phyloP scores from a whole-genome alignment of 2,888 invertebrate species.

The Ormyrus labotus region DNA sequence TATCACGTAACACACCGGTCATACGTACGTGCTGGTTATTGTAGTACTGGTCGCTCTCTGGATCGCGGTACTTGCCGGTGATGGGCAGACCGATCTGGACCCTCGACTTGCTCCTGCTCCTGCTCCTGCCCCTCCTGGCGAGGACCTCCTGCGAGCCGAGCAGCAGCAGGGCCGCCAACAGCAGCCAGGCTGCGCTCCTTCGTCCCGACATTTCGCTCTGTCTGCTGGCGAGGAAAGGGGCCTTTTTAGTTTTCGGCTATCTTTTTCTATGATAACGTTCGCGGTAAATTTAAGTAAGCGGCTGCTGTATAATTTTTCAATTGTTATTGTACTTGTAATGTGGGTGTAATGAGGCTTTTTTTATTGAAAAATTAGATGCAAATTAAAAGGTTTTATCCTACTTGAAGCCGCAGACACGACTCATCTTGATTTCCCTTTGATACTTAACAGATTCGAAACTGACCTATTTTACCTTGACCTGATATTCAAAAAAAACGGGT shows the following conservation, averaged over 20 bases:
- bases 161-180: slow-evolving; percentile 70
- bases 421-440: neutral
- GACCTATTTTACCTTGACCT: too few species aligned
- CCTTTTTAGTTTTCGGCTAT: too few species aligned
- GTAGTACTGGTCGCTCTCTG: slow-evolving; percentile 93
- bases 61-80: slow-evolving; percentile 92
- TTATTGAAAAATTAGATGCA: too few species aligned
- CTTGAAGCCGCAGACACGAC: too few species aligned
- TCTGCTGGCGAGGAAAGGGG: neutral
- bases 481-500: too few species aligned
- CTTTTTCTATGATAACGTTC: too few species aligned
- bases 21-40: slow-evolving; percentile 89
- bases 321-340: too few species aligned
- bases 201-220: slow-evolving; percentile 62
- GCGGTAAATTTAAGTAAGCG: too few species aligned
- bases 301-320: too few species aligned
- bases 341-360: neutral
- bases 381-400: too few species aligned
- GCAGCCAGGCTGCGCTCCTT: slow-evolving; percentile 60
- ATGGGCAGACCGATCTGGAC: slow-evolving; percentile 92
- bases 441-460: too few species aligned
- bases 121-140: slow-evolving; percentile 84
- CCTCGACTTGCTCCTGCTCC: slow-evolving; percentile 87
- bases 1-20: too few species aligned
- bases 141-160: slow-evolving; percentile 70